Percentiles rank a stretch among this genome's conserved stretches.
phyloP scores from a whole-genome alignment of 1,140 invertebrate genomes.

The Myzus persicae region DNA sequence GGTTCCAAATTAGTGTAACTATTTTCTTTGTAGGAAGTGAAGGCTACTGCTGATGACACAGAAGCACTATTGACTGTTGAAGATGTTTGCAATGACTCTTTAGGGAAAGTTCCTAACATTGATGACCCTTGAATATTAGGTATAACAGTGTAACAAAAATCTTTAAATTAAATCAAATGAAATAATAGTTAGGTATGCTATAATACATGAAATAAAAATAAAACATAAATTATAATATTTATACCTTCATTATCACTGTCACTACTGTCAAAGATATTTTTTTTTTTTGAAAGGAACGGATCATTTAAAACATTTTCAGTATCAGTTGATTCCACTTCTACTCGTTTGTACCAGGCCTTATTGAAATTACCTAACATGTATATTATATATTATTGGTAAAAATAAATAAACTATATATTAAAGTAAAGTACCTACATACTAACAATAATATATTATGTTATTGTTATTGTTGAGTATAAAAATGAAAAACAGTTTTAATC shows the following conservation, averaged over 20 bases:
- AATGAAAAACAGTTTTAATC: not conserved
- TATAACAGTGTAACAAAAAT: too few species aligned
- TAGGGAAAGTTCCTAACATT: too few species aligned
- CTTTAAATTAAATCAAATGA: too few species aligned
- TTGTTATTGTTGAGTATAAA: not conserved
- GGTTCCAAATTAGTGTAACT: too few species aligned
- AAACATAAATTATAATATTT: not conserved
- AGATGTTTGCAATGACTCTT: too few species aligned
- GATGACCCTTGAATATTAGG: too few species aligned
- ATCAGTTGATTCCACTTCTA: not conserved
- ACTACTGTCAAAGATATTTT: not conserved
- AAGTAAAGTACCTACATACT: too few species aligned
- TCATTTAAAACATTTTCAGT: not conserved
- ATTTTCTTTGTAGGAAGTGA: too few species aligned
- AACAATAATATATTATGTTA: not conserved
- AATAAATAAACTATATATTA: not conserved
- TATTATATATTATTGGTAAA: not conserved
- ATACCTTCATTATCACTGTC: not conserved
- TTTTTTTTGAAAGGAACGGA: not conserved
- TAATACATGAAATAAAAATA: not conserved
- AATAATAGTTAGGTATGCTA: not conserved
- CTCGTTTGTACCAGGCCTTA: not conserved
- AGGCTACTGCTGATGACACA: too few species aligned
- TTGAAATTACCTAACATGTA: not conserved
- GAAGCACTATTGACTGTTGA: too few species aligned